Evolutionary conservation across 2,113 vertebrate species (phyloP).

Genomic region (Trogon surrucura): DNA sequence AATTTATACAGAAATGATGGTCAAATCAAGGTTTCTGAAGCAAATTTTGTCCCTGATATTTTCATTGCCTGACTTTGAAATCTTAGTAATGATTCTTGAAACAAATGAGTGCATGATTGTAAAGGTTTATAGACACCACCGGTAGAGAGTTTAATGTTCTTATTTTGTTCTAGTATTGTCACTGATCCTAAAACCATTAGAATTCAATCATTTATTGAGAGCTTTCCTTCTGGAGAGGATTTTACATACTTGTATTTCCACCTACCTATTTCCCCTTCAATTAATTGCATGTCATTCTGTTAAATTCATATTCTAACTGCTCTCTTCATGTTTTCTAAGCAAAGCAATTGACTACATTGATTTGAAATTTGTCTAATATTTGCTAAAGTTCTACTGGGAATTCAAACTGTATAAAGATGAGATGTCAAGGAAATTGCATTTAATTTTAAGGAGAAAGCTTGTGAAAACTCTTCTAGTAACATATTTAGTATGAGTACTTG

Average conservation of each 20-base stretch:
- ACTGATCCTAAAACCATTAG: neutral
- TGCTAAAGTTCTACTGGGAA: neutral
- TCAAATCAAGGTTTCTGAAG: neutral
- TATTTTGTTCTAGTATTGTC: neutral
- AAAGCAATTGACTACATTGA: conserved; percentile 13
- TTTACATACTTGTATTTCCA: neutral
- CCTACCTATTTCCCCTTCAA: neutral
- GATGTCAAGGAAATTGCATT: neutral
- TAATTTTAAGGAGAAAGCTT: conserved; percentile 4
- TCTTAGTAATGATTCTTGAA: neutral
- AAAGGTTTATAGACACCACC: neutral
- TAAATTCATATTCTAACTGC: neutral
- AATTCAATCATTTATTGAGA: neutral
- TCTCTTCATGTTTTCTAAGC: neutral
- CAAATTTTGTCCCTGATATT: neutral
- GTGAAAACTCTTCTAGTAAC: neutral
- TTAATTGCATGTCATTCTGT: neutral
- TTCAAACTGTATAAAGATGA: neutral
- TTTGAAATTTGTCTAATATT: neutral
- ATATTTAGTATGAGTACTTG: neutral
- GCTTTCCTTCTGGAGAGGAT: neutral
- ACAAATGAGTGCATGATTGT: neutral
- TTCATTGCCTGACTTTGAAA: neutral
- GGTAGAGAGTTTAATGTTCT: neutral
- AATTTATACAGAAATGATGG: neutral